Evolutionary conservation across 2,113 vertebrate species (phyloP).

Genomic region (Mungos mungo): DNA sequence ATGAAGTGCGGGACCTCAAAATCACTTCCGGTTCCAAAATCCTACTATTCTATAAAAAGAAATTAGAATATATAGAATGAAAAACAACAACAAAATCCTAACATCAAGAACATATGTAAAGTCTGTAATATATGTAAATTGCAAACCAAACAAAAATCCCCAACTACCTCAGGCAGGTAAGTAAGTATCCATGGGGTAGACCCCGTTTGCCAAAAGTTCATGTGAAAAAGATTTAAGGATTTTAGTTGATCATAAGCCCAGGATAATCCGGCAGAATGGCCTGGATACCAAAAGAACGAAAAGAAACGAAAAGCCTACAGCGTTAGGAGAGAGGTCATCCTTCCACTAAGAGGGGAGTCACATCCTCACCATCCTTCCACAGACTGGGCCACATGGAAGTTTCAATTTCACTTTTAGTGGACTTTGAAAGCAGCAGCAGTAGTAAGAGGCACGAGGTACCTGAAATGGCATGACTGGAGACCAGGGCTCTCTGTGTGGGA

Average conservation of each 20-base stretch:
- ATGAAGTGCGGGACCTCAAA: neutral
- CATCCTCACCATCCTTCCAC: neutral
- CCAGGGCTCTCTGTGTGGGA: too few relatives aligned
- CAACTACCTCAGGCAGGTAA: neutral
- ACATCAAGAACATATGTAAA: neutral
- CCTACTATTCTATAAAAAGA: neutral
- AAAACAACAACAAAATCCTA: neutral
- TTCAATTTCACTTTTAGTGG: neutral
- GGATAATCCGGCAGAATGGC: constrained; percentile 27
- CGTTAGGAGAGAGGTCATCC: neutral
- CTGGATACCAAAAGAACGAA: neutral
- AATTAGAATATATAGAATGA: neutral
- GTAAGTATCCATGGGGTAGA: neutral
- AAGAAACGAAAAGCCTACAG: neutral
- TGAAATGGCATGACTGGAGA: neutral
- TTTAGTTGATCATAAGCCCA: neutral
- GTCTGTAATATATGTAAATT: neutral
- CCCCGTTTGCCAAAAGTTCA: constrained; percentile 48
- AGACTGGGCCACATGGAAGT: neutral
- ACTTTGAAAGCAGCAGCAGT: neutral
- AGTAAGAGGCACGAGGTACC: neutral
- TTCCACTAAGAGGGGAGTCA: neutral
- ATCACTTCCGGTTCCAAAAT: neutral
- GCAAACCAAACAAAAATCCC: neutral
- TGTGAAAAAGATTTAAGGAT: constrained; percentile 60